phyloP scores from a whole-genome alignment of 2,888 invertebrate genomes.

The Miltochrista miniata region DNA sequence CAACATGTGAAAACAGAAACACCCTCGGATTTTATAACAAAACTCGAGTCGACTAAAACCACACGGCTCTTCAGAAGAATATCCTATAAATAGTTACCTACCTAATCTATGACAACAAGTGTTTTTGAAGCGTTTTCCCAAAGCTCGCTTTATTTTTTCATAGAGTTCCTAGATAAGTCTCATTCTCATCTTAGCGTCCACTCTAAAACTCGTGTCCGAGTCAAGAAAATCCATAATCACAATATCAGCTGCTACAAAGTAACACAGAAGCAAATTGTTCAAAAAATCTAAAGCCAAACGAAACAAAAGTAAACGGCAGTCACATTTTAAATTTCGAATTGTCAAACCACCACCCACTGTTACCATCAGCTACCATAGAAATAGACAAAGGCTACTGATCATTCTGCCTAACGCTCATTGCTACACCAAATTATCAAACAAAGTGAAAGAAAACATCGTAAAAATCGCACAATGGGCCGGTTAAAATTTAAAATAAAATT shows the following conservation, averaged over 20 bases:
- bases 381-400: conserved; percentile 30
- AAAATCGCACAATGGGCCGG: conserved; percentile 56
- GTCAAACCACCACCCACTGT: conserved; percentile 30
- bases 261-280: background rate
- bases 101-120: no score
- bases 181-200: no score
- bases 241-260: background rate
- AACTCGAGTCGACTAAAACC: no score
- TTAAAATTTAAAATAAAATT: conserved; percentile 49
- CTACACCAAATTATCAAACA: conserved; percentile 45
- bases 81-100: no score
- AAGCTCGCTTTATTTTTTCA: no score
- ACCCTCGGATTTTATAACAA: no score
- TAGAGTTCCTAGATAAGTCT: no score
- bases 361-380: conserved; percentile 33
- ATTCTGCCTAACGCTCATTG: conserved; percentile 37
- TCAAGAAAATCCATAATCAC: background rate
- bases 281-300: background rate
- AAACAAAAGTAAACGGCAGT: conserved; percentile 10
- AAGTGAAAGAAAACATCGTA: conserved; percentile 42
- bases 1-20: no score
- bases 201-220: no score
- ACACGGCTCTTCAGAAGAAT: no score
- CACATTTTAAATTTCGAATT: conserved; percentile 24
- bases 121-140: no score